These are phyloP conservation scores for Clytia hemisphaerica DNA, from an alignment of 30 jellyfish, hydroid and myxozoan species.

Conservation along the genomic window DNA sequence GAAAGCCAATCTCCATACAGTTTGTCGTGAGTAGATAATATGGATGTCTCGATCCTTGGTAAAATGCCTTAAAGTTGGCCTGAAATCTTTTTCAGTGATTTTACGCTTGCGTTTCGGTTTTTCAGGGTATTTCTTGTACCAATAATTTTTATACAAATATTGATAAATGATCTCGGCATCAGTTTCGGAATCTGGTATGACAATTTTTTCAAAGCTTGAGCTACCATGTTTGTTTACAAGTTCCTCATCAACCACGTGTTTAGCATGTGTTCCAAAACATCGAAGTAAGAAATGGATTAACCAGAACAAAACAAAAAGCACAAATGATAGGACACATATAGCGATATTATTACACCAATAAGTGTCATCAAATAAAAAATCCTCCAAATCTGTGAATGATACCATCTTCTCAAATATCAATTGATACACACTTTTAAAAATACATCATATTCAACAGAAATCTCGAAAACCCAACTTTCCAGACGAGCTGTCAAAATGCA, in stretches of 20 bases:
- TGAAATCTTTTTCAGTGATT: constrained; percentile 37
- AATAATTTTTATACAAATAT: constrained; percentile 36
- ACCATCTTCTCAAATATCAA: background rate
- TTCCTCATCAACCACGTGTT: constrained; percentile 22
- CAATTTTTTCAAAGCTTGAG: background rate
- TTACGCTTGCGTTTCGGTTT: background rate
- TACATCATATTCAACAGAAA: too few relatives aligned
- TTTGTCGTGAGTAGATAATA: constrained; percentile 38
- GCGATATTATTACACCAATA: background rate
- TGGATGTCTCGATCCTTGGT: constrained; percentile 41
- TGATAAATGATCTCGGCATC: constrained; percentile 19
- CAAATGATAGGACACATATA: too few relatives aligned
- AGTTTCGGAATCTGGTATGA: background rate
- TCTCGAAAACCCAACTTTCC: too few relatives aligned
- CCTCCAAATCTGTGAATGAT: background rate
- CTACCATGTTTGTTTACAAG: background rate
- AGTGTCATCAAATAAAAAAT: background rate
- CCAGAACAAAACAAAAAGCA: too few relatives aligned
- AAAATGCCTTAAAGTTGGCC: constrained; percentile 50
- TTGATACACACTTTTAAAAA: too few relatives aligned
- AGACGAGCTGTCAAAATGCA: too few relatives aligned
- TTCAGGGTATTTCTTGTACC: constrained; percentile 31
- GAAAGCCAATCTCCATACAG: constrained; percentile 79
- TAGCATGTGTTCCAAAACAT: too few relatives aligned
- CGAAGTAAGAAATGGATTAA: too few relatives aligned